These are phyloP conservation scores for Scopus umbretta DNA, from an alignment of 2,113 vertebrate species.

Conservation along the genomic window DNA sequence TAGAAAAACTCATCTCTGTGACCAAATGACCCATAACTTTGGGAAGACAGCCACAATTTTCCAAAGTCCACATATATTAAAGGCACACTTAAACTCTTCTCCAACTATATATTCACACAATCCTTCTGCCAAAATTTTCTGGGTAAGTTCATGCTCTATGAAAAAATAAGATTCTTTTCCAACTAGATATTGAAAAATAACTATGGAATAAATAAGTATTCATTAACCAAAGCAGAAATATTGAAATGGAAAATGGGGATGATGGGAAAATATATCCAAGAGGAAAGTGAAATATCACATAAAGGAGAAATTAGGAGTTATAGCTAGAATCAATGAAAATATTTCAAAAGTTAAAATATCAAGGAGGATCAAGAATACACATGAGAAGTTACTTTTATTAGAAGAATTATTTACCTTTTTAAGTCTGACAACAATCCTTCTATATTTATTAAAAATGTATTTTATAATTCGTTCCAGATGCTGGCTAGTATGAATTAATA, in stretches of 20 bases:
- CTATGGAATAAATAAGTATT: neutral
- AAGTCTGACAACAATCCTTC: neutral
- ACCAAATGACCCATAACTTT: neutral
- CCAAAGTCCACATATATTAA: neutral
- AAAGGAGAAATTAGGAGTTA: neutral
- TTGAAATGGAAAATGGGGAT: neutral
- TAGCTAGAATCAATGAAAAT: neutral
- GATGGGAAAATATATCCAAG: neutral
- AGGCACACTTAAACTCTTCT: neutral
- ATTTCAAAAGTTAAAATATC: neutral
- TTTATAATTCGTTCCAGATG: neutral
- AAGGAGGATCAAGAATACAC: neutral
- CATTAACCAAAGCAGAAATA: neutral
- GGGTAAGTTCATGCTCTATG: neutral
- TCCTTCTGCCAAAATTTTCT: neutral
- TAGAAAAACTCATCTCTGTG: neutral
- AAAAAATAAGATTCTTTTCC: neutral
- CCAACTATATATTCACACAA: neutral
- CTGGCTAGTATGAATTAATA: neutral
- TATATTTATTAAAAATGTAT: neutral
- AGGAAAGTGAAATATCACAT: neutral
- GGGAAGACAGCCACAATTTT: neutral
- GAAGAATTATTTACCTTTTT: neutral
- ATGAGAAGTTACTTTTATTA: neutral
- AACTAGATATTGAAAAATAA: neutral